Evolutionary conservation across 1,140 invertebrate species (phyloP).

Genomic region (Drosophila dunni): DNA sequence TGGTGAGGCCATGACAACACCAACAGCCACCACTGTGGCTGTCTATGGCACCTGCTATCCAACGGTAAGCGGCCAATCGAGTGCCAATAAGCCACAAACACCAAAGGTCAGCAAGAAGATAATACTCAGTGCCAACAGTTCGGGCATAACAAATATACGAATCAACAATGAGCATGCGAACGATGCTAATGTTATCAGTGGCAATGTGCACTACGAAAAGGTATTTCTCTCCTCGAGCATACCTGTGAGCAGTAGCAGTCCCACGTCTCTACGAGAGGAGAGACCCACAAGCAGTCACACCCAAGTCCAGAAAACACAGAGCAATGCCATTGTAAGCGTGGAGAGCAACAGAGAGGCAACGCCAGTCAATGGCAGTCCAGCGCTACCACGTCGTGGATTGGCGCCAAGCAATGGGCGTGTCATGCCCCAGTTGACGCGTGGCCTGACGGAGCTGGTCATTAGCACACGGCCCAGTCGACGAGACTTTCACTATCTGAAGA

Average conservation of each 20-base stretch:
- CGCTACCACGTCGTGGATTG: slow-evolving; percentile 53
- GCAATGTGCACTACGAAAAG: slow-evolving; percentile 80
- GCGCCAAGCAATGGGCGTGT: slow-evolving; percentile 19
- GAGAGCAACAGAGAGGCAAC: slow-evolving; percentile 11
- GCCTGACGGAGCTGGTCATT: slow-evolving; percentile 80
- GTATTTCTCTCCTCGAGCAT: slow-evolving; percentile 78
- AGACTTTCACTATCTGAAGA: slow-evolving; percentile 74
- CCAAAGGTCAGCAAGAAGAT: slow-evolving; percentile 79
- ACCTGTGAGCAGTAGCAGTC: slow-evolving; percentile 50
- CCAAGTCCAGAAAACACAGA: slow-evolving; percentile 17
- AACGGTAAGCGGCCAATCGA: slow-evolving; percentile 15
- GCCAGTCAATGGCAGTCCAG: slow-evolving; percentile 52
- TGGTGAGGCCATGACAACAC: slow-evolving; percentile 26
- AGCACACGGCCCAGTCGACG: slow-evolving; percentile 76
- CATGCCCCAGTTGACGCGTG: slow-evolving; percentile 66
- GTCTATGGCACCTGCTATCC: slow-evolving; percentile 81
- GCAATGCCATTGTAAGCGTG: slow-evolving; percentile 25
- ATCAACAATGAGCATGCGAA: slow-evolving; percentile 67
- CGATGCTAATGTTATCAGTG: slow-evolving; percentile 63
- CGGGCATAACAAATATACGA: slow-evolving; percentile 78
- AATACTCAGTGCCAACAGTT: slow-evolving; percentile 77
- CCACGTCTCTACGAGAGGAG: slow-evolving; percentile 23
- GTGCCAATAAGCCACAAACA: slow-evolving; percentile 49
- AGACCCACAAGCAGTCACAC: slow-evolving; percentile 27
- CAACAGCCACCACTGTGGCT: slow-evolving; percentile 57